These are phyloP conservation scores for Helicoverpa armigera DNA, from an alignment of 1,140 invertebrate genomes.

Conservation along the genomic window DNA sequence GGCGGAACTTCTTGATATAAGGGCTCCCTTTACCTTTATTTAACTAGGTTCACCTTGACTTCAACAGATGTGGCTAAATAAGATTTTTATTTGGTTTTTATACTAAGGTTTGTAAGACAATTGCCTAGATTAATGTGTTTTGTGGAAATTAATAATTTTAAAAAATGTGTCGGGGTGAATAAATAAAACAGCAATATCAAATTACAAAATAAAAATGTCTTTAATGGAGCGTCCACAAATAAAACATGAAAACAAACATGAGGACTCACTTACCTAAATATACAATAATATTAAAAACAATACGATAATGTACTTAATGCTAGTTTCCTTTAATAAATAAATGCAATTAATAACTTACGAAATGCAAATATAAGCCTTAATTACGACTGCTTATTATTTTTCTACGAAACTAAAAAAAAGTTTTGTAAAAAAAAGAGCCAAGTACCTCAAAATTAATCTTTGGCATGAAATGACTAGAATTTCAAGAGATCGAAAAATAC, in stretches of 20 bases:
- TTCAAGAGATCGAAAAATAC: slow-evolving; percentile 15
- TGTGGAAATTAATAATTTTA: too few species aligned
- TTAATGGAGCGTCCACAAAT: slow-evolving; percentile 58
- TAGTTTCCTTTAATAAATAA: slow-evolving; percentile 53
- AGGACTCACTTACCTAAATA: slow-evolving; percentile 52
- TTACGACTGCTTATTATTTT: slow-evolving; percentile 1
- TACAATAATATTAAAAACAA: slow-evolving; percentile 61
- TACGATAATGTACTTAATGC: slow-evolving; percentile 49
- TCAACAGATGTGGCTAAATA: too few species aligned
- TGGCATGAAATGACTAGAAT: slow-evolving; percentile 51
- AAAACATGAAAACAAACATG: slow-evolving; percentile 58
- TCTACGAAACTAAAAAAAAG: neutral
- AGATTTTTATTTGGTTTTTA: too few species aligned
- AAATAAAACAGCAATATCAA: slow-evolving; percentile 63
- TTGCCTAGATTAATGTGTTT: too few species aligned
- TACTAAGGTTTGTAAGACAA: too few species aligned
- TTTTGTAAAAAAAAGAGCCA: neutral
- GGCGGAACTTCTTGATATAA: too few species aligned
- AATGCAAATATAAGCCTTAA: slow-evolving; percentile 17
- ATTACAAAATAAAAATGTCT: slow-evolving; percentile 67
- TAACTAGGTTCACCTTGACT: too few species aligned
- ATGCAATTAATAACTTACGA: slow-evolving; percentile 51
- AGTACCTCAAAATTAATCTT: slow-evolving; percentile 3
- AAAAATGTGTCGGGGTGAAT: too few species aligned
- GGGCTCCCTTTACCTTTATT: too few species aligned